Evolutionary conservation across 2,113 vertebrate species (phyloP), one percentile per base, ranked within the genome.

Genomic region (Tachysurus fulvidraco): DNA sequence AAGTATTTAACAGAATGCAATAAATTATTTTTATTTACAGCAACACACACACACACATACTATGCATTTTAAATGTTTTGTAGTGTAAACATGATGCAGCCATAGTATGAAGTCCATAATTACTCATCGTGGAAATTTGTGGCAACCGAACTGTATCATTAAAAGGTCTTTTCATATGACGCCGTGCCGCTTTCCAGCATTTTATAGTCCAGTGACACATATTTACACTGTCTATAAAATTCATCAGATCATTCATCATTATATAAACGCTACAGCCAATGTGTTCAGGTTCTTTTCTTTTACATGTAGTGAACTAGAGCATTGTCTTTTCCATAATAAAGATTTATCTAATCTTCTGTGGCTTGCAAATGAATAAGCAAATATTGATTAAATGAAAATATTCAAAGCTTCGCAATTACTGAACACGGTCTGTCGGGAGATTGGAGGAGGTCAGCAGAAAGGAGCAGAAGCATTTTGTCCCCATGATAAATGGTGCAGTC

Each of bases 401-500:
- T 95, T 95, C 88, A 91, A 91, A 92, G 86, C 93, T 93, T 93
- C 93, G 92, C 93, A 92, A 95, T 92, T 93, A 91, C 91, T 90
- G 65, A 94, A 96, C 94, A 93, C 96, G 96, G 96, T 97, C 95
- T 97, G 95, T 88, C 85, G 93, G 94, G 95, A 95, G 95, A 95
- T 97, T 97, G 96, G 93, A 94, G 93, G 94, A 90, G 93, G 95
- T 95, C 92, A 92, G 94, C 94, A 91, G 91, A 93, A 93, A 95
- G 90, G 93, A 91, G 90, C 93, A 92, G 91, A 95, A 96, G 96
- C 95, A 92, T 96, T 97, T 97, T 96, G 95, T 96, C 96, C 92
- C 91, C 92, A 94, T 97, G 97, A 99, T 97, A 93, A 98, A 98
- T 97, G 94, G 93, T 90, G 89, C 92, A 87, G 92, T 93, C 93